Evolutionary conservation across 2,888 invertebrate species (phyloP).

Genomic region (Lamellibrachia columna): DNA sequence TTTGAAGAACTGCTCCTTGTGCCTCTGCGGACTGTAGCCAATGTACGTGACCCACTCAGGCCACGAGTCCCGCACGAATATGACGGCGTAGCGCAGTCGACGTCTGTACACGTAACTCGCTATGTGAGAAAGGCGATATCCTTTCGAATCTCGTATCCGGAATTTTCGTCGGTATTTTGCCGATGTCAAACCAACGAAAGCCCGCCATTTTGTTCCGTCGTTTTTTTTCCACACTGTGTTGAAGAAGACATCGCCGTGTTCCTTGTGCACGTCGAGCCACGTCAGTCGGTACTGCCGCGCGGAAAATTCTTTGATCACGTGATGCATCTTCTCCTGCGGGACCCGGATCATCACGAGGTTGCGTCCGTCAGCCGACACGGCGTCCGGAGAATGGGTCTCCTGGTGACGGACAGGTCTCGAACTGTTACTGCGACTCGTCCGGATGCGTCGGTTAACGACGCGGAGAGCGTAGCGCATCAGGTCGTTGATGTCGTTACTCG

Average conservation of each 20-base stretch:
- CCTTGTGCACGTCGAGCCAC: conserved; percentile 39
- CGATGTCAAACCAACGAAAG: conserved; percentile 37
- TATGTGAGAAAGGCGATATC: conserved; percentile 39
- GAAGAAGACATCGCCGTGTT: conserved; percentile 42
- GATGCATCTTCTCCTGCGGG: conserved; percentile 37
- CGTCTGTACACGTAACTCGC: conserved; percentile 39
- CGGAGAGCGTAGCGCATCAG: conserved; percentile 39
- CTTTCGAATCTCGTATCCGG: conserved; percentile 39
- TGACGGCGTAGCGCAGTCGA: conserved; percentile 40
- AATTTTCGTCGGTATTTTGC: conserved; percentile 37
- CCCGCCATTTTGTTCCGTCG: conserved; percentile 36
- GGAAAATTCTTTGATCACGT: conserved; percentile 31
- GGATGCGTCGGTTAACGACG: neutral
- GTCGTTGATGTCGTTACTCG: conserved; percentile 40
- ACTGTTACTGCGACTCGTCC: neutral
- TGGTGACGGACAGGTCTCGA: neutral
- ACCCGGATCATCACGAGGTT: conserved; percentile 39
- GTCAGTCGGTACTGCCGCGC: conserved; percentile 33
- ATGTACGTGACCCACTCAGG: conserved; percentile 41
- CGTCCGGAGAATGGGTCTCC: conserved; percentile 22
- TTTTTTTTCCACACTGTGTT: conserved; percentile 49
- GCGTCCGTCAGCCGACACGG: conserved; percentile 30
- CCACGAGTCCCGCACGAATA: conserved; percentile 42
- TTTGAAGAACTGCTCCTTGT: conserved; percentile 39
- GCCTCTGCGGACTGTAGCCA: conserved; percentile 39